Conservation (phyloP, 2,113 vertebrate species). For the Thunnus maccoyii region DNA sequence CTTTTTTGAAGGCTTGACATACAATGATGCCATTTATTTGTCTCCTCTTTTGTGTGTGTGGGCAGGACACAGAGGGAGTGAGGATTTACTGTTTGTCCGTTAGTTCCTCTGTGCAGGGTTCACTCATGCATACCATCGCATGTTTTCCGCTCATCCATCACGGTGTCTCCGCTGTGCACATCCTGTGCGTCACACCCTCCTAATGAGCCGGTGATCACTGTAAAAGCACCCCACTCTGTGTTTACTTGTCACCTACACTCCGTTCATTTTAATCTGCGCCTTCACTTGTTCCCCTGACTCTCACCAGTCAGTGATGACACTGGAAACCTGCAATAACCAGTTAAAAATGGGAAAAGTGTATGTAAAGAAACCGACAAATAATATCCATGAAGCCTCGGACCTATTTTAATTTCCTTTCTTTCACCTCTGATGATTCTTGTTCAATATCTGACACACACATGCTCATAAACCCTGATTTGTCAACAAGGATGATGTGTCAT, state of each 20-base stretch:
- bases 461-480: slow-evolving; percentile 14
- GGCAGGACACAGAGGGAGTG: slow-evolving; percentile 15
- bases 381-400: slow-evolving; percentile 6
- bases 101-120: slow-evolving; percentile 6
- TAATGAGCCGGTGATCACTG: slow-evolving; percentile 52
- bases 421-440: not conserved
- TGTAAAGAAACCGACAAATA: not conserved
- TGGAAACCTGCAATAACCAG: not conserved
- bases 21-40: slow-evolving; percentile 6
- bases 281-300: slow-evolving; percentile 6
- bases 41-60: slow-evolving; percentile 14
- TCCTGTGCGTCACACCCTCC: slow-evolving; percentile 55
- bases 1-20: slow-evolving; percentile 14
- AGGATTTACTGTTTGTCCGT: slow-evolving; percentile 64
- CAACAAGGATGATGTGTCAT: slow-evolving; percentile 29
- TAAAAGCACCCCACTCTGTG: slow-evolving; percentile 40
- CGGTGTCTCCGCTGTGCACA: slow-evolving; percentile 27
- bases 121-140: slow-evolving; percentile 49
- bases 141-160: slow-evolving; percentile 70
- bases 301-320: not conserved
- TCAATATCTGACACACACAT: slow-evolving; percentile 5
- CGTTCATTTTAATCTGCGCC: not conserved
- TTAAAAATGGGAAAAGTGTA: not conserved
- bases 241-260: slow-evolving; percentile 31
- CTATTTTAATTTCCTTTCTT: slow-evolving; percentile 34